Base-by-base conservation (phyloP, 2,888 invertebrate genomes). In the Lasioglossum villosulum region DNA sequence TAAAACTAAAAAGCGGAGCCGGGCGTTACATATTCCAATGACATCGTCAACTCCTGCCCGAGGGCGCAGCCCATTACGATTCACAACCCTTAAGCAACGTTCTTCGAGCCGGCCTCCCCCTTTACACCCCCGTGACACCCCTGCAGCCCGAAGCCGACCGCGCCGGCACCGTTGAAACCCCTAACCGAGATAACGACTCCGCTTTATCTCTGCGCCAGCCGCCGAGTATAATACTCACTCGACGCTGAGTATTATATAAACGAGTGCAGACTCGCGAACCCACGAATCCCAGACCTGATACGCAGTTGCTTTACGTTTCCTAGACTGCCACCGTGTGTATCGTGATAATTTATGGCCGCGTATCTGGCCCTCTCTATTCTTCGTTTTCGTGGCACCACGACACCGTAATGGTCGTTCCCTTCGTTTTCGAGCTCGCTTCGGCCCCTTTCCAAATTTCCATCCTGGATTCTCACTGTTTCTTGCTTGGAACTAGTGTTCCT, bases 141-240 rank as follows among this genome's bases (percentile, higher is more conserved):
- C 59, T 27, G 70, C 72, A 71, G 74, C 14, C 48, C 72, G 30
- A 39, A 66, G 63, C 48, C 73, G 73, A 56, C 39, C 76, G 77
- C 42, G 59, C 76, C 79, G 80, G 70, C 84, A 83, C 79, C 83
- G 83, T 84, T 88, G 88, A 86, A 90, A 85, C 87, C 87, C 88
- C 88, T 90, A 90, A 88, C 90, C 86, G 88, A 89, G 91, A 90
- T 91, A 92, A 92, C 90, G 92, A 92, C 90, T 90, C 85, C 86
- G 88, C 89, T 91, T 91, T 92, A 91, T 91, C 89, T 90, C 85
- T 80, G 83, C 85, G 83, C 90, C 90, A 88, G 90, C 89, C 89
- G 86, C 89, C 83, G 81, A 86, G 86, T 86, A 87, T 88, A 89
- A 88, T 87, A 88, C 88, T 88, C 83, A 85, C 84, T 85, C 87